Base-by-base conservation (phyloP, 2,888 invertebrate genomes). In the Allacma fusca region DNA sequence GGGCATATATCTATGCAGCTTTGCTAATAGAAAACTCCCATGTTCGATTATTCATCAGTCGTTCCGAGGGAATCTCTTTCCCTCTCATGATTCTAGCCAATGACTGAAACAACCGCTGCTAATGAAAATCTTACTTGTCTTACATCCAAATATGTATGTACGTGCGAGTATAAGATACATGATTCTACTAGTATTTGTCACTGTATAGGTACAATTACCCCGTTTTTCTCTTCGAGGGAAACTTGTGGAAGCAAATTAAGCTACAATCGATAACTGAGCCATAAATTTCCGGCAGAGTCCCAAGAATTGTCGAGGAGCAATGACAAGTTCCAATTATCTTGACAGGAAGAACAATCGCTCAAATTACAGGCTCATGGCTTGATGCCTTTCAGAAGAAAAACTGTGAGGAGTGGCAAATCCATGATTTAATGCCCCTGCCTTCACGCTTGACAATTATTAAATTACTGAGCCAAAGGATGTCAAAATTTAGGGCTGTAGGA, bases 1-100 rank as follows among this genome's bases (percentile, higher is more conserved):
- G n/a, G 5, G 4, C 16, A 50, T 50, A 50, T 16, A 50, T 4
- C 7, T 50, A 16, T 50, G 19, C 16, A 50, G 50, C 2, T 50
- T 12, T 50, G 5, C 4, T 9, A 34, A 34, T 9, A 4, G 9
- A 9, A 34, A 9, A 34, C 34, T 34, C 34, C 34, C 34, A n/a
- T n/a, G 40, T 50, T 50, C 50, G 50, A 50, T 50, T 50, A 50
- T 50, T 50, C 50, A 50, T 19, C 50, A 50, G 50, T 16, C 4
- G 2, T 50, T 50, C n/a, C 50, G 5, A 50, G n/a, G 5, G 9
- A 34, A 9, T 34, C 9, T 13, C 7, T 40, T 40, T 13, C 40
- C 40, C 13, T 9, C 13, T 40, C 7, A 40, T 40, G 40, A 13
- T 40, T 13, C 40, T 40, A 40, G 5, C 5, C 13, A 40, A 5